Evolutionary conservation across 2,888 invertebrate genomes (phyloP), one percentile per base, ranked within the genome.

Genomic region (Aporophyla nigra): DNA sequence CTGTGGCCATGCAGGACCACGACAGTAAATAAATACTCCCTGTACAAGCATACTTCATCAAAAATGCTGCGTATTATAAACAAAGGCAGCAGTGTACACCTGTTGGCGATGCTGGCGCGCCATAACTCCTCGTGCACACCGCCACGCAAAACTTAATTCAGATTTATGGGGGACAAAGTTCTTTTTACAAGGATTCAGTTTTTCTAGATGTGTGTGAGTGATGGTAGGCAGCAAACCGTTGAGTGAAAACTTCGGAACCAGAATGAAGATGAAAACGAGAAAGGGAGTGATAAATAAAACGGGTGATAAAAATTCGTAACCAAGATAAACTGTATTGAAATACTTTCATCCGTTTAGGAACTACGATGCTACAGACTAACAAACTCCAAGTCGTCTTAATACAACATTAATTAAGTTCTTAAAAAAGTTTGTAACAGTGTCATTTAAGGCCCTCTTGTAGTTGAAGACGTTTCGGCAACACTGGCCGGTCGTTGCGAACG

Each of bases 121-220:
- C 82, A 89, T 91, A 89, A 91, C 90, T 90, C 87, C 74, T 81
- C 71, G 78, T 75, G 73, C 74, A 87, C 86, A 82, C 86, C 86
- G 86, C 84, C 86, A 84, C 71, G 89, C 88, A 80, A 88, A 89
- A 90, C 91, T 88, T 93, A 93, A 93, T 91, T 89, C 91, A 91
- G 92, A 93, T 93, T 93, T 93, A 93, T 91, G 90, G 86, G 78
- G 74, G 80, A 83, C 87, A 76, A 88, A 86, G 77, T 85, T 89
- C 33, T 33, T 87, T 83, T 70, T 19, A 76, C 85, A 62, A 16
- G 21, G 85, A 84, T 67, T 16, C 12, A 0, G 21, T 0, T 10
- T 10, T 12, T 19, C 86, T 86, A 43, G 86, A 87, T 62, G 54
- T 43, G 43, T 9, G 43, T 43, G 43, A 10, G 43, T 12, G 63